A percentile compares a stretch with the other conserved stretches of the same genome.
Conservation (phyloP, 1,140 invertebrate species). For the Drosophila kohkoa region DNA sequence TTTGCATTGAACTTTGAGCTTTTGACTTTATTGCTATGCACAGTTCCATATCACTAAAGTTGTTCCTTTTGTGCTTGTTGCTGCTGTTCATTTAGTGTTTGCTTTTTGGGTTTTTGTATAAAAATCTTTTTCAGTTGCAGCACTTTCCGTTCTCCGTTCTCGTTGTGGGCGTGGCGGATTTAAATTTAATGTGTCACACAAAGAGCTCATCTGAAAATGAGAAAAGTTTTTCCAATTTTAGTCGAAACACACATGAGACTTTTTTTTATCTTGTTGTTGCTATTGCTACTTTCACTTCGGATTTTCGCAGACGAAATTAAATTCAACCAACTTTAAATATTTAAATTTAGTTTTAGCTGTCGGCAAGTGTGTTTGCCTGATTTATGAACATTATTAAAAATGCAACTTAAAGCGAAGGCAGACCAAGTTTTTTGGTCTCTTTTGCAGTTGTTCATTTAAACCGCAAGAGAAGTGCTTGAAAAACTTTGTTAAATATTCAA, state of each 20-base stretch:
- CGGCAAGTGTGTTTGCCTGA: constrained; percentile 5
- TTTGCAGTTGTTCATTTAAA: constrained; percentile 3
- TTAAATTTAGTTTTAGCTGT: background rate
- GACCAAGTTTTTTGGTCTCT: constrained; percentile 26
- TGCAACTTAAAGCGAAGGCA: constrained; percentile 8
- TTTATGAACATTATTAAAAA: constrained; percentile 35
- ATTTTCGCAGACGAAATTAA: constrained; percentile 9
- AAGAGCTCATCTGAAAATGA: constrained; percentile 70
- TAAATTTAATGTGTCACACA: constrained; percentile 56
- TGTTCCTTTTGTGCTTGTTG: constrained; percentile 30
- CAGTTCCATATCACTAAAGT: constrained; percentile 77
- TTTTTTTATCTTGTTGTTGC: constrained; percentile 18
- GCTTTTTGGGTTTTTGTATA: constrained; percentile 11
- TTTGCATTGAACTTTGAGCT: constrained; percentile 71
- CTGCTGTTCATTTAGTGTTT: constrained; percentile 9
- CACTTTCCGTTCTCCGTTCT: constrained; percentile 41
- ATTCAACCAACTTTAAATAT: background rate
- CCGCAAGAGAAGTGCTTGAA: constrained; percentile 1
- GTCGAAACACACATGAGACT: constrained; percentile 15
- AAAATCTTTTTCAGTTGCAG: constrained; percentile 27
- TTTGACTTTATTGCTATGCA: constrained; percentile 78
- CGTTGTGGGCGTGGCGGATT: constrained; percentile 66
- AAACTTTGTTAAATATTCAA: constrained; percentile 27
- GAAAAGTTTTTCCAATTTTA: constrained; percentile 59
- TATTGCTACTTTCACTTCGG: background rate